Evolutionary conservation across 2,888 invertebrate species (phyloP).

Genomic region (Crocallis elinguaria): DNA sequence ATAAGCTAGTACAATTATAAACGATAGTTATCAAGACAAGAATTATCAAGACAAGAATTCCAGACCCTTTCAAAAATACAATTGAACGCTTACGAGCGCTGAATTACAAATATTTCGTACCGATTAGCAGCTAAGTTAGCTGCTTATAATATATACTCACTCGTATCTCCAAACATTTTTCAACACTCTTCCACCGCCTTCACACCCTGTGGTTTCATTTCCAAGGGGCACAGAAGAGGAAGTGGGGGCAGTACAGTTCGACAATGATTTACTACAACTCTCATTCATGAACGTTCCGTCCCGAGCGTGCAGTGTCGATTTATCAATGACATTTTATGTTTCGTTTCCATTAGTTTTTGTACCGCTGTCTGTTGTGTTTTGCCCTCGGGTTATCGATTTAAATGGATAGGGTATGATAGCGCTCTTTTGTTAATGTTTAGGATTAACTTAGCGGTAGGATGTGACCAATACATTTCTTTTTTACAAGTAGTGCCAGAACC

Average conservation of each 20-base stretch:
- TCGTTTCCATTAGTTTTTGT: conserved; percentile 50
- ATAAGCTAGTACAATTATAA: no score
- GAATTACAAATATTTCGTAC: no score
- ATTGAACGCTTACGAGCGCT: no score
- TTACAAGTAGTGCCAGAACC: no score
- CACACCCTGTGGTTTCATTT: background rate
- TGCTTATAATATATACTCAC: background rate
- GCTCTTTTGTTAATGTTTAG: background rate
- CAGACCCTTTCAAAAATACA: no score
- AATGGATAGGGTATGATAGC: background rate
- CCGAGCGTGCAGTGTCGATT: conserved; percentile 46
- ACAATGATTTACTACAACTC: conserved; percentile 60
- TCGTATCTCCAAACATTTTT: background rate
- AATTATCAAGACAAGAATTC: no score
- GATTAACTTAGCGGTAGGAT: no score
- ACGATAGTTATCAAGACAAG: no score
- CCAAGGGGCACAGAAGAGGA: conserved; percentile 26
- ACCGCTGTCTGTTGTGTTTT: conserved; percentile 25
- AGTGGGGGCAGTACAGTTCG: conserved; percentile 40
- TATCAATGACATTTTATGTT: conserved; percentile 61
- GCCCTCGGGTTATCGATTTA: conserved; percentile 13
- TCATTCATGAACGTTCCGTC: conserved; percentile 57
- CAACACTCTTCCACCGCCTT: background rate
- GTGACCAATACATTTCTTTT: no score
- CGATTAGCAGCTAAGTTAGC: no score